Base-by-base conservation (phyloP, 2,797 vertebrate species). In the Austrolebias charrua region DNA sequence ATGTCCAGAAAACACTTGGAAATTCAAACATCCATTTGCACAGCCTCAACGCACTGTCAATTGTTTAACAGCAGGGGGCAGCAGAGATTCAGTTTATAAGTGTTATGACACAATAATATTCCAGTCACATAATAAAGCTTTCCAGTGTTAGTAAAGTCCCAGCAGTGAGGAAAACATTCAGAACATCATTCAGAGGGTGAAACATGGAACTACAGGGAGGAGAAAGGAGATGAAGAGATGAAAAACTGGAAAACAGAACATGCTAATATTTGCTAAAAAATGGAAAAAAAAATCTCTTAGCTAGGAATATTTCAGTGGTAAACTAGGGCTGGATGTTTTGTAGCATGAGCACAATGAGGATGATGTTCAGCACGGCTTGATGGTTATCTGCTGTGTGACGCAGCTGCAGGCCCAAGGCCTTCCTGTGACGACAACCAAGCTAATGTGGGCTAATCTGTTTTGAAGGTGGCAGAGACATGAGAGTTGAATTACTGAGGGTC, bases 391-490 rank as follows among this genome's bases (percentile, higher is more conserved):
- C 14, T 15, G 60, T 43, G 62, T 44, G 74, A 59, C 47, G 69
- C 63, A 57, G 66, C 15, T 18, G 45, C 53, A 61, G 69, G 54
- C 73, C 65, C 0, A 35, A 60, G 74, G 72, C 66, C 79, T 55
- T 65, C 62, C 70, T 44, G 63, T 65, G 75, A 83, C 69, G 71
- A 69, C 53, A 48, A 70, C 71, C 18, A 46, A 8, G 57, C 63
- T 83, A 85, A 84, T 81, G 87, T 80, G 78, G 83, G 71, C 69
- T 90, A 88, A 88, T 90, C 86, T 88, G 71, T 86, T 86, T 68
- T 88, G 84, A 87, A 89, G 87, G 88, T 86, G 80, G 87, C 79
- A 82, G 79, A 87, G 75, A 81, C 78, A 78, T 11, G 49, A 76
- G 80, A 73, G 81, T 71, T 64, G 85, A 86, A 79, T 85, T 82